phyloP scores from a whole-genome alignment of 2,888 invertebrate species.

The Andrena flavipes region DNA sequence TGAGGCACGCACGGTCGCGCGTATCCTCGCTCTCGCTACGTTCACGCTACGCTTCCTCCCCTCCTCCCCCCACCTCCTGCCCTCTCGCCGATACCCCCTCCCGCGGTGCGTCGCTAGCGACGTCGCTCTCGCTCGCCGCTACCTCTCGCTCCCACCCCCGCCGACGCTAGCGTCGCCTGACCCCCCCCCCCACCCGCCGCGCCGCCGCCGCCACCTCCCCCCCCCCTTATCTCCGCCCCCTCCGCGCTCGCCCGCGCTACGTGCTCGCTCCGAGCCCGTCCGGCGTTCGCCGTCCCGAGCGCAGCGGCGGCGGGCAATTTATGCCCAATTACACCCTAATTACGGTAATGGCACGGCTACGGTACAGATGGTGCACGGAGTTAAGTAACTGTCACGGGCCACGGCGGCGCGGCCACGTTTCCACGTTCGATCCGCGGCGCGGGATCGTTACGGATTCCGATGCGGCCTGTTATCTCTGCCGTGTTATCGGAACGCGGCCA shows the following conservation, averaged over 20 bases:
- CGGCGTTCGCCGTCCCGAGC: conserved; percentile 42
- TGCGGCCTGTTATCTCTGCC: not conserved
- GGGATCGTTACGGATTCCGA: conserved; percentile 10
- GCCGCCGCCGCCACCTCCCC: not conserved
- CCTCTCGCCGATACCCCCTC: conserved; percentile 1
- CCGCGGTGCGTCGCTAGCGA: not conserved
- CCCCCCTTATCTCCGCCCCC: conserved; percentile 66
- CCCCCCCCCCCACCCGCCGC: not conserved
- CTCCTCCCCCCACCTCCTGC: conserved; percentile 38
- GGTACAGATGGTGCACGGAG: conserved; percentile 72
- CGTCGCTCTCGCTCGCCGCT: conserved; percentile 17
- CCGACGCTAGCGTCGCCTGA: not conserved
- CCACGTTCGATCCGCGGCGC: not conserved
- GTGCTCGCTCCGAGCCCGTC: conserved; percentile 34
- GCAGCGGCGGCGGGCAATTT: conserved; percentile 66
- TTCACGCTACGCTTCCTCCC: conserved; percentile 54
- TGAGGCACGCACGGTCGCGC: conserved; percentile 60
- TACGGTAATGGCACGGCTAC: conserved; percentile 74
- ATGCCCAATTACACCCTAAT: conserved; percentile 77
- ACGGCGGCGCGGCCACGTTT: conserved; percentile 52
- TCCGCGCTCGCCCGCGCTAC: conserved; percentile 17
- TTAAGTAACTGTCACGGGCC: conserved; percentile 73
- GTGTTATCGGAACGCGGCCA: conserved; percentile 10
- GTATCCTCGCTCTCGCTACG: conserved; percentile 54
- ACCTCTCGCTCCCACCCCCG: conserved; percentile 19